A percentile compares a stretch with the other conserved stretches of the same genome.
These are phyloP conservation scores for Phthorimaea operculella DNA, from an alignment of 1,140 invertebrate species.

Conservation along the genomic window DNA sequence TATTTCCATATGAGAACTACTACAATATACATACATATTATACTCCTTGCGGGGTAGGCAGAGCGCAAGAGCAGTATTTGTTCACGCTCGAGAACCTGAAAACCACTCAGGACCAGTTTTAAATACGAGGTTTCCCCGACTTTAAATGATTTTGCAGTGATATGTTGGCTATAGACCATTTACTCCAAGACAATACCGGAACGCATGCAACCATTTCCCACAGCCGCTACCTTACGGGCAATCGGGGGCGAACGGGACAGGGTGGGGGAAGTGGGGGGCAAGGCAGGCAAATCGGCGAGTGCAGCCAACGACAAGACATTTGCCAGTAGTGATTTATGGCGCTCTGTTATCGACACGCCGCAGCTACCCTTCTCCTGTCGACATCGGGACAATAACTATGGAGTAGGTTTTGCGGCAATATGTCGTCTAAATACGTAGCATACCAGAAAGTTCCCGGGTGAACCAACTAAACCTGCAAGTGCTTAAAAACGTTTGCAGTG, in stretches of 20 bases:
- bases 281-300: constrained; percentile 43
- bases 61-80: background rate
- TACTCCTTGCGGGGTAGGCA: too few species aligned
- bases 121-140: too few species aligned
- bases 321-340: constrained; percentile 58
- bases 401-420: too few species aligned
- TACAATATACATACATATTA: too few species aligned
- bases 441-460: too few species aligned
- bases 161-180: background rate
- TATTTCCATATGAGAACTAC: background rate
- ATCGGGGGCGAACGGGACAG: background rate
- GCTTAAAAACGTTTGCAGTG: too few species aligned
- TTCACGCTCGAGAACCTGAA: too few species aligned
- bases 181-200: background rate
- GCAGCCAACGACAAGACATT: constrained; percentile 55
- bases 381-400: constrained; percentile 19
- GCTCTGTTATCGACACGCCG: constrained; percentile 57
- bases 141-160: too few species aligned
- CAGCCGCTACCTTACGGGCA: background rate
- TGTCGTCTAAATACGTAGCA: too few species aligned
- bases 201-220: background rate
- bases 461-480: too few species aligned
- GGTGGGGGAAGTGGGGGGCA: background rate
- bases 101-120: too few species aligned
- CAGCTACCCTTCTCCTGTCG: constrained; percentile 47